Percentiles rank a stretch among this genome's conserved stretches.
These are phyloP conservation scores for Agrilus planipennis DNA, from an alignment of 1,140 invertebrate genomes.

Conservation along the genomic window DNA sequence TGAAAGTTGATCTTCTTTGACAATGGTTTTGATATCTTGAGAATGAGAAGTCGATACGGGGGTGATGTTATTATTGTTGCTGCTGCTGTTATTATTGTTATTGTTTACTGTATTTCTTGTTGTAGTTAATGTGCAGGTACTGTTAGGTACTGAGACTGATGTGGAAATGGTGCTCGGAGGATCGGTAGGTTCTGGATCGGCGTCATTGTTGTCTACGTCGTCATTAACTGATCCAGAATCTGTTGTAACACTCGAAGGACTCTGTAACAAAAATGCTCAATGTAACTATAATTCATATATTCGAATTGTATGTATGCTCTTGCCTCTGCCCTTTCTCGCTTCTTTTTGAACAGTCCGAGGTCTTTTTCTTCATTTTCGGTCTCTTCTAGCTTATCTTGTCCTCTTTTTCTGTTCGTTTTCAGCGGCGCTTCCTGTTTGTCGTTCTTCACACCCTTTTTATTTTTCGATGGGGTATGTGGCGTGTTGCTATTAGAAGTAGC, in stretches of 20 bases:
- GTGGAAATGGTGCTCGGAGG: slow-evolving; percentile 13
- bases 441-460: slow-evolving; percentile 49
- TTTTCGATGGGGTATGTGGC: slow-evolving; percentile 43
- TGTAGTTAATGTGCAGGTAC: slow-evolving; percentile 31
- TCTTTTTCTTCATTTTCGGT: slow-evolving; percentile 46
- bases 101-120: slow-evolving; percentile 2
- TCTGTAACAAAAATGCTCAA: slow-evolving; percentile 31
- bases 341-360: slow-evolving; percentile 57
- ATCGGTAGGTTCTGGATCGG: slow-evolving; percentile 45
- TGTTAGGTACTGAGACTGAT: slow-evolving; percentile 33
- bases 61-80: too few species aligned
- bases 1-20: neutral
- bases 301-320: neutral
- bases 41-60: neutral
- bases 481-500: slow-evolving; percentile 29
- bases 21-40: neutral
- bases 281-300: neutral
- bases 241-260: slow-evolving; percentile 68
- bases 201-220: slow-evolving; percentile 52
- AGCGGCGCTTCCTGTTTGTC: slow-evolving; percentile 54
- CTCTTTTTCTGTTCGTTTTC: slow-evolving; percentile 62
- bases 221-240: slow-evolving; percentile 70
- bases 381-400: slow-evolving; percentile 42
- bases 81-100: too few species aligned
- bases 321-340: slow-evolving; percentile 49